Base-by-base conservation (phyloP, 2,113 vertebrate species). In the Microtus richardsoni region DNA sequence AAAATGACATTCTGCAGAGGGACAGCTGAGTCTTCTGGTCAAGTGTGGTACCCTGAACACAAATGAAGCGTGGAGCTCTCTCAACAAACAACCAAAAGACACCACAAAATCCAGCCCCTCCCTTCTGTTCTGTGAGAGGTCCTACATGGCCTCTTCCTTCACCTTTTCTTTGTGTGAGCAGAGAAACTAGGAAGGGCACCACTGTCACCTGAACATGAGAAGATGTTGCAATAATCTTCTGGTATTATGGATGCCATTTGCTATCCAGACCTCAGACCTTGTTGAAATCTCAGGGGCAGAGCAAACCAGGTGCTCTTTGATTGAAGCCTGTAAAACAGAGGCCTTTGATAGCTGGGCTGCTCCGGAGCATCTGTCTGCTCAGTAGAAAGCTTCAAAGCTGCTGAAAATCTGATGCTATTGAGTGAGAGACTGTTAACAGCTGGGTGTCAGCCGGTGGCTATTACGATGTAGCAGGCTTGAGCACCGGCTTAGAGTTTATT, bases 391-490 rank as follows among this genome's bases (percentile, higher is more conserved):
- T 95, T 93, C 87, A 77, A 89, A 78, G 92, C 96, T 95, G 74
- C 89, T 2, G 79, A 94, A 83, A 89, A 90, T 91, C 30, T 75
- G 52, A 79, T 22, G 41, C 90, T 84, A 94, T 98, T 94, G 41
- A 97, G 80, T 80, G 19, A 68, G 96, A 94, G 95, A 82, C 97
- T 96, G 89, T 98, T 98, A 98, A 97, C 97, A 97, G 96, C 95
- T 96, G 96, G 75, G 95, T 98, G 97, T 97, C 96, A 96, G 93
- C 98, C 94, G 94, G 60, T 96, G 97, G 98, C 98, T 98, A 95
- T 98, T 98, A 98, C 97, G 88, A 98, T 98, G 97, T 98, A 98
- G 97, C 98, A 98, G 98, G 98, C 97, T 92, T 98, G 97, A 97
- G 97, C 74, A 36, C 70, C 21, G 96, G 88, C 97, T 98, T 95